phyloP scores from a whole-genome alignment of 2,797 vertebrate genomes.

The Periparus ater region DNA sequence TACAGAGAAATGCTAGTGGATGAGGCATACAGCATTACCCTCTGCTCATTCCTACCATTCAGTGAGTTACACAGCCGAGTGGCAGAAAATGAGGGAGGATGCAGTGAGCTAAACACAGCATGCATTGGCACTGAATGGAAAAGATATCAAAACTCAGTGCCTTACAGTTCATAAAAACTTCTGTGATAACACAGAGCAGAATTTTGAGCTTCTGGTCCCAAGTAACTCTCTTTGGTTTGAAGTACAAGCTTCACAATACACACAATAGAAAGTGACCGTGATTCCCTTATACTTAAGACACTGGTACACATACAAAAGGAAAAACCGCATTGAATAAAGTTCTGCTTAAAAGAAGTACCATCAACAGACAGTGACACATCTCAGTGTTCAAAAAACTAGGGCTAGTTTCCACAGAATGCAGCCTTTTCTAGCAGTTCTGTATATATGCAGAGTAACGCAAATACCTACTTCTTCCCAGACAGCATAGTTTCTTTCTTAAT shows the following conservation, averaged over 20 bases:
- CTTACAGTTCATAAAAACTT: neutral
- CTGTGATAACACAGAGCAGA: neutral
- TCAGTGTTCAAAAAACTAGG: neutral
- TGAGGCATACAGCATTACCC: neutral
- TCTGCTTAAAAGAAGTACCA: neutral
- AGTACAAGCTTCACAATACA: neutral
- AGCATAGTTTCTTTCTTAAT: constrained; percentile 51
- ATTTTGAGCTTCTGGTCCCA: neutral
- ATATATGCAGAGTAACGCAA: neutral
- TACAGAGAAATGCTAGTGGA: neutral
- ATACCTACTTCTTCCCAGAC: neutral
- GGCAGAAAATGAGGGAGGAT: neutral
- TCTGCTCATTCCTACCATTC: neutral
- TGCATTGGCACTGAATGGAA: neutral
- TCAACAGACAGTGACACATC: neutral
- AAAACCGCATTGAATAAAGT: neutral
- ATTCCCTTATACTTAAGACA: neutral
- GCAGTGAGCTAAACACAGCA: neutral
- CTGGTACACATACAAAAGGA: neutral
- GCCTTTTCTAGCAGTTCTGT: neutral
- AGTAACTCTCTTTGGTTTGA: neutral
- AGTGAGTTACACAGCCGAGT: neutral
- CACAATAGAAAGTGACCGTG: neutral
- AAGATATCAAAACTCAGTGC: neutral
- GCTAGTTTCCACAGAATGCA: neutral